These are phyloP conservation scores for Corythaixoides concolor DNA, from an alignment of 2,113 vertebrate genomes.

Conservation along the genomic window DNA sequence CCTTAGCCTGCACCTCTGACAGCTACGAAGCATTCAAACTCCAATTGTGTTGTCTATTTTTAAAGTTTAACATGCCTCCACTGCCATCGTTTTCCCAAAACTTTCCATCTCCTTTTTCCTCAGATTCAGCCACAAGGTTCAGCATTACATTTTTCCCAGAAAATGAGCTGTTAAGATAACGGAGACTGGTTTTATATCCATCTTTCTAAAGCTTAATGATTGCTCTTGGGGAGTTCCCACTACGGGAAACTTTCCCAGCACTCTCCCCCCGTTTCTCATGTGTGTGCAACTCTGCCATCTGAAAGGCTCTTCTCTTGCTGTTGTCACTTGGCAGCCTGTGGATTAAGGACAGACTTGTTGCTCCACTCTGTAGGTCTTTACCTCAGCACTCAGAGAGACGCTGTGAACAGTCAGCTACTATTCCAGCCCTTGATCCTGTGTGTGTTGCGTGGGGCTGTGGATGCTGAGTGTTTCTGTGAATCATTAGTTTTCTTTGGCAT, in stretches of 20 bases:
- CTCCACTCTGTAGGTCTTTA: not conserved
- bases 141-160: not conserved
- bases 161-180: not conserved
- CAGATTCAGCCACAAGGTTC: not conserved
- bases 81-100: not conserved
- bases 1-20: not conserved
- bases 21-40: not conserved
- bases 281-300: not conserved
- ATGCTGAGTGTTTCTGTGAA: not conserved
- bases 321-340: not conserved
- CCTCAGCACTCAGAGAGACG: not conserved
- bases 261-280: accelerated
- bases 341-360: not conserved
- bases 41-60: not conserved
- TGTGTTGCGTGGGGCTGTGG: not conserved
- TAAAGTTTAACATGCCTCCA: not conserved
- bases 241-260: not conserved
- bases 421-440: not conserved
- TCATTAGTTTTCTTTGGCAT: not conserved
- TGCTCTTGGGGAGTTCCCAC: not conserved
- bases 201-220: not conserved
- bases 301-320: not conserved
- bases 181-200: not conserved
- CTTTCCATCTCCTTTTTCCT: not conserved
- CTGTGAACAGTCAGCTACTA: not conserved